Evolutionary conservation across 30 jellyfish, hydroid and myxozoan genomes (phyloP).

Genomic region (Cassiopea xamachana): DNA sequence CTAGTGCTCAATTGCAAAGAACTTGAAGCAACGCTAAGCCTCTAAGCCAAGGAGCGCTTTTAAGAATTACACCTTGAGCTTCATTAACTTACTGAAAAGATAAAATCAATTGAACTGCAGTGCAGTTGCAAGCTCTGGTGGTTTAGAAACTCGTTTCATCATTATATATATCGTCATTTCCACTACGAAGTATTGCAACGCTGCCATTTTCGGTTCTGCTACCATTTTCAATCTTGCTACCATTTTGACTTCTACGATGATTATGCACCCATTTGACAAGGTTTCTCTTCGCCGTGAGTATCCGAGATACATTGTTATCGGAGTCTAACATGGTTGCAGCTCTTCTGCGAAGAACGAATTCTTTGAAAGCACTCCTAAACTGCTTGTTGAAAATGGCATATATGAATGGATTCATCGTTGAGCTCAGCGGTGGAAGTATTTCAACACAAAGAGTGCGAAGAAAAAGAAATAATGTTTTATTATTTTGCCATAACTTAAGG

Average conservation of each 20-base stretch:
- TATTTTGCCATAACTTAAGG: conserved; percentile 15
- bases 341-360: conserved; percentile 54
- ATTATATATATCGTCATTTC: background rate
- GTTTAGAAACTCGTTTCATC: conserved; percentile 9
- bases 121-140: background rate
- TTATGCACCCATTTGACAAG: conserved; percentile 10
- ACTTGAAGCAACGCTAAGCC: too few relatives aligned
- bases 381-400: conserved; percentile 87
- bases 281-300: conserved; percentile 24
- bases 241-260: conserved; percentile 28
- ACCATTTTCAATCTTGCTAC: conserved; percentile 25
- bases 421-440: conserved; percentile 84
- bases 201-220: conserved; percentile 29
- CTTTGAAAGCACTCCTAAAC: conserved; percentile 87
- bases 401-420: conserved; percentile 90
- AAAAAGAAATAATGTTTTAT: conserved; percentile 38
- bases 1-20: too few relatives aligned
- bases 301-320: conserved; percentile 44
- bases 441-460: conserved; percentile 72
- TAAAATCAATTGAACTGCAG: background rate
- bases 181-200: conserved; percentile 10
- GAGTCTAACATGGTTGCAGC: conserved; percentile 46
- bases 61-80: too few relatives aligned
- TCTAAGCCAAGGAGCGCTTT: too few relatives aligned
- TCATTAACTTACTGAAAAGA: too few relatives aligned